A percentile compares a stretch with the other conserved stretches of the same genome.
Evolutionary conservation across 2,113 vertebrate genomes (phyloP).

Genomic region (Litocranius walleri): DNA sequence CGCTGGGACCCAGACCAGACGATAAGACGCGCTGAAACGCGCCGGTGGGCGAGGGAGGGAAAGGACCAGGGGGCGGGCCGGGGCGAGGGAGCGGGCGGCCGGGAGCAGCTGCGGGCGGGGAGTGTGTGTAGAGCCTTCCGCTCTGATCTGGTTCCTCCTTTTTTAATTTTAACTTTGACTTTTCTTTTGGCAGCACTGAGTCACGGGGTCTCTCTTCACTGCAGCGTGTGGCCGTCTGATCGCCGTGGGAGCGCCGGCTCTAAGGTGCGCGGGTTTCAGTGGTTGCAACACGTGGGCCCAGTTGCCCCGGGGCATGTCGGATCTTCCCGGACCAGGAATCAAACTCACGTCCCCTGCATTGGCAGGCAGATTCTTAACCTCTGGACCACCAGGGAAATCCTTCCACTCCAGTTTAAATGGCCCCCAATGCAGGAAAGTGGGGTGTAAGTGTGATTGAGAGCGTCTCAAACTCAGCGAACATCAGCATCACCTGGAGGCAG

Average conservation of each 20-base stretch:
- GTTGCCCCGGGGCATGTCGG: background rate
- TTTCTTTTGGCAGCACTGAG: background rate
- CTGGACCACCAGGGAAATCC: background rate
- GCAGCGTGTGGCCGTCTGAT: background rate
- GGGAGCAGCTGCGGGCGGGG: too few relatives aligned
- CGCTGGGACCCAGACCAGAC: background rate
- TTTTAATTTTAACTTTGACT: background rate
- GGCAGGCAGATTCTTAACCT: background rate
- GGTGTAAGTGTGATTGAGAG: background rate
- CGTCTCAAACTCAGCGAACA: background rate
- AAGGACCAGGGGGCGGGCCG: too few relatives aligned
- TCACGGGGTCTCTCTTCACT: background rate
- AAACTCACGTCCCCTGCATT: background rate
- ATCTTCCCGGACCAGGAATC: background rate
- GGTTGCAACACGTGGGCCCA: background rate
- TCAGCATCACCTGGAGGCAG: accelerated
- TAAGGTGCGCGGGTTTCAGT: background rate
- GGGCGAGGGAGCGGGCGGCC: background rate
- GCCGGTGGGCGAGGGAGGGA: too few relatives aligned
- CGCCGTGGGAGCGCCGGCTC: accelerated
- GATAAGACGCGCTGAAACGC: too few relatives aligned
- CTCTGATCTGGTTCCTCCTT: background rate
- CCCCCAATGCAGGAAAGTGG: background rate
- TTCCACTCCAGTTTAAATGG: background rate
- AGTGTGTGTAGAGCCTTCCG: background rate